phyloP scores from a whole-genome alignment of 1,140 invertebrate genomes.

The Mercenaria mercenaria region DNA sequence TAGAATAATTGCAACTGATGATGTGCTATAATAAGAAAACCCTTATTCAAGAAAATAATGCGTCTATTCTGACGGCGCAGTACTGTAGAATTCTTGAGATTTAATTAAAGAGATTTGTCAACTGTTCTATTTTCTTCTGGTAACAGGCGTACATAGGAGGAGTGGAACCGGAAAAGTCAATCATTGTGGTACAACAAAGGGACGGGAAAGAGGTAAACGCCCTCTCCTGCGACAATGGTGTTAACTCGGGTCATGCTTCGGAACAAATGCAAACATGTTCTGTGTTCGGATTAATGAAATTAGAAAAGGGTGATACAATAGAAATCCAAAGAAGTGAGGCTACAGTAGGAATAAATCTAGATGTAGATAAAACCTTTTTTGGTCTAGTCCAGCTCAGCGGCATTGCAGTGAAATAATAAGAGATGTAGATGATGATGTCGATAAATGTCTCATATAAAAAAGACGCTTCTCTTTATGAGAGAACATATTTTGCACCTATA shows the following conservation, averaged over 20 bases:
- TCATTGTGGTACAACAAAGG: neutral
- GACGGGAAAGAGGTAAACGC: too few species aligned
- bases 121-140: neutral
- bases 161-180: neutral
- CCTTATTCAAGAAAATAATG: too few species aligned
- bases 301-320: conserved; percentile 14
- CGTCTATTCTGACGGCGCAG: too few species aligned
- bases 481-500: too few species aligned
- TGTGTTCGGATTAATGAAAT: conserved; percentile 10
- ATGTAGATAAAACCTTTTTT: conserved; percentile 1
- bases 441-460: too few species aligned
- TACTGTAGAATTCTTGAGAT: too few species aligned
- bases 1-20: too few species aligned
- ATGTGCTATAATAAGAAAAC: too few species aligned
- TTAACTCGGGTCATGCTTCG: neutral
- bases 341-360: neutral
- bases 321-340: neutral
- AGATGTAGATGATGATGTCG: too few species aligned
- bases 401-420: neutral
- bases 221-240: neutral
- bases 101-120: too few species aligned
- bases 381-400: neutral
- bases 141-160: conserved; percentile 3
- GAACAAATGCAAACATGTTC: conserved; percentile 2
- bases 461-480: too few species aligned